Conservation (phyloP, 2,888 invertebrate species). For the Drosophila mimica region DNA sequence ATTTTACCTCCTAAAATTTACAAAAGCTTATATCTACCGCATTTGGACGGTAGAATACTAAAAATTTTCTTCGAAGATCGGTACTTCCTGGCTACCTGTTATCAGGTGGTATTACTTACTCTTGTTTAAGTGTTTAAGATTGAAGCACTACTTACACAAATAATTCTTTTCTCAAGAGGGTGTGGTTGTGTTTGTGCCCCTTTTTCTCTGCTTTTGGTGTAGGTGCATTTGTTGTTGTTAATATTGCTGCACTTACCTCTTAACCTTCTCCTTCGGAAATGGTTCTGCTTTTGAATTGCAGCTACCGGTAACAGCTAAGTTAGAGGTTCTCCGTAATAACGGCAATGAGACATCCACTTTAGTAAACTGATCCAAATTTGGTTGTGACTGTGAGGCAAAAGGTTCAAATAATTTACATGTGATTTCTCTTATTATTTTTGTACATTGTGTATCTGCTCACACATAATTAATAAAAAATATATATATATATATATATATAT, state of each 20-base stretch:
- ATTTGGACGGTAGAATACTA: no score
- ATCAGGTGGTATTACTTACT: not conserved
- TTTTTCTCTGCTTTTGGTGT: not conserved
- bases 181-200: not conserved
- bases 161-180: not conserved
- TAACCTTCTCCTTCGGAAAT: slow-evolving; percentile 37
- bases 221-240: not conserved
- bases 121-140: not conserved
- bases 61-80: not conserved
- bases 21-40: no score
- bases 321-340: slow-evolving; percentile 40
- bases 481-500: not conserved
- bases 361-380: slow-evolving; percentile 76
- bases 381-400: slow-evolving; percentile 83
- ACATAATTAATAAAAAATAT: not conserved
- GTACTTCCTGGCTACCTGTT: not conserved
- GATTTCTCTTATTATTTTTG: not conserved
- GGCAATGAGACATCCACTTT: slow-evolving; percentile 65
- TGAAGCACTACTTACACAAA: not conserved
- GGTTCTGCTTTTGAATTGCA: slow-evolving; percentile 28
- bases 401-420: slow-evolving; percentile 74
- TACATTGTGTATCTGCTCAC: not conserved
- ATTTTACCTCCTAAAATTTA: not conserved
- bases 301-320: slow-evolving; percentile 34
- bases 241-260: slow-evolving; percentile 58